A percentile compares a stretch with the other conserved stretches of the same genome.
Conservation (phyloP, 2,888 invertebrate genomes). For the Ferrisia virgata region DNA sequence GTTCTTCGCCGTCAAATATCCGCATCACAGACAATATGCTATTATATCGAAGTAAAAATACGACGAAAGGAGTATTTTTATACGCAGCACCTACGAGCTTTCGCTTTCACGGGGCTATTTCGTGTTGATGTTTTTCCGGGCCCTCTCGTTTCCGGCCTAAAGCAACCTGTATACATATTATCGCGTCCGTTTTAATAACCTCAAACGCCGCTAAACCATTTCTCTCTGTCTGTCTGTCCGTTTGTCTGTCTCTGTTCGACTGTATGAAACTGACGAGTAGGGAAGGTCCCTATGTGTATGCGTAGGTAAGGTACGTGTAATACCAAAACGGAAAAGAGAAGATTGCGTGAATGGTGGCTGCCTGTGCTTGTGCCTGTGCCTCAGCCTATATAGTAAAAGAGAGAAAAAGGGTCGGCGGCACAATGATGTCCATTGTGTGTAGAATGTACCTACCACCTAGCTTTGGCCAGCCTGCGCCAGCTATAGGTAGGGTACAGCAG, state of each 20-base stretch:
- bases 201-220: background rate
- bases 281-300: background rate
- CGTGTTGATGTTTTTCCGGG: slow-evolving; percentile 6
- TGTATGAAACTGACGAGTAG: background rate
- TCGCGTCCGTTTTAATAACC: slow-evolving; percentile 31
- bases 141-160: slow-evolving; percentile 13
- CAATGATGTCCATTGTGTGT: background rate
- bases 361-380: background rate
- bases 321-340: background rate
- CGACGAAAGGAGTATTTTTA: background rate
- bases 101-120: background rate
- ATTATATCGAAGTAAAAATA: too few relatives aligned
- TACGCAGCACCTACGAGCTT: background rate
- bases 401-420: background rate
- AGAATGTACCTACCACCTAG: too few relatives aligned
- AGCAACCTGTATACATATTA: slow-evolving; percentile 9
- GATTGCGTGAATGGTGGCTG: background rate
- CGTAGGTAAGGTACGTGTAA: too few relatives aligned
- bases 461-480: too few relatives aligned
- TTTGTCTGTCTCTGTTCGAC: background rate
- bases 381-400: too few relatives aligned
- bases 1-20: too few relatives aligned
- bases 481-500: background rate
- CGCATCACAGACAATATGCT: too few relatives aligned
- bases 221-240: background rate